Evolutionary conservation across 1,140 invertebrate genomes (phyloP).

Genomic region (Ganaspis sp.): DNA sequence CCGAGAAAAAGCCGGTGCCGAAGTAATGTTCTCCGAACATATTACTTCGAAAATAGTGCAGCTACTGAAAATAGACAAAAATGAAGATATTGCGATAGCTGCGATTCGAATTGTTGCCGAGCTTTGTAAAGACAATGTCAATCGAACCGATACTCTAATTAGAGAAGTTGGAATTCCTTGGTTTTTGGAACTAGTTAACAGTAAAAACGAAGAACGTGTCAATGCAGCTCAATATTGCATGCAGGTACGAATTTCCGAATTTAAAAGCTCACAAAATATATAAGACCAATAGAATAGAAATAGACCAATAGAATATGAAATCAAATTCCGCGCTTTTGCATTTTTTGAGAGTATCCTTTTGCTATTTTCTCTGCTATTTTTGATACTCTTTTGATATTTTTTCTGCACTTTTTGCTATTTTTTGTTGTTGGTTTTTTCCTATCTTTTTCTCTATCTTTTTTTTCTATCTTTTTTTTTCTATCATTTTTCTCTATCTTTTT

Average conservation of each 20-base stretch:
- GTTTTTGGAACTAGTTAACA: slow-evolving; percentile 89
- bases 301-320: no score
- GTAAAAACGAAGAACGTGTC: slow-evolving; percentile 83
- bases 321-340: no score
- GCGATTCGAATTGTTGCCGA: slow-evolving; percentile 85
- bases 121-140: slow-evolving; percentile 82
- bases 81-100: slow-evolving; percentile 82
- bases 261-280: not conserved
- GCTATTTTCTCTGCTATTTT: no score
- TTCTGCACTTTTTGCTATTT: no score
- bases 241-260: slow-evolving; percentile 67
- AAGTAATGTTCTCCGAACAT: slow-evolving; percentile 83
- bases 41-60: slow-evolving; percentile 82
- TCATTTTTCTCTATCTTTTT: no score
- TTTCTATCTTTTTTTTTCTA: no score
- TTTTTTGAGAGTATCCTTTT: no score
- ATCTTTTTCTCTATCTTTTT: no score
- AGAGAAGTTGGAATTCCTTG: slow-evolving; percentile 88
- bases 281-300: not conserved
- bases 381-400: no score
- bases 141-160: slow-evolving; percentile 82
- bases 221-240: slow-evolving; percentile 88
- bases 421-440: no score
- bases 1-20: slow-evolving; percentile 88
- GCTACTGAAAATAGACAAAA: slow-evolving; percentile 86